Evolutionary conservation across 2,888 invertebrate species (phyloP), one percentile per base, ranked within the genome.

Genomic region (Perdita meconis): DNA sequence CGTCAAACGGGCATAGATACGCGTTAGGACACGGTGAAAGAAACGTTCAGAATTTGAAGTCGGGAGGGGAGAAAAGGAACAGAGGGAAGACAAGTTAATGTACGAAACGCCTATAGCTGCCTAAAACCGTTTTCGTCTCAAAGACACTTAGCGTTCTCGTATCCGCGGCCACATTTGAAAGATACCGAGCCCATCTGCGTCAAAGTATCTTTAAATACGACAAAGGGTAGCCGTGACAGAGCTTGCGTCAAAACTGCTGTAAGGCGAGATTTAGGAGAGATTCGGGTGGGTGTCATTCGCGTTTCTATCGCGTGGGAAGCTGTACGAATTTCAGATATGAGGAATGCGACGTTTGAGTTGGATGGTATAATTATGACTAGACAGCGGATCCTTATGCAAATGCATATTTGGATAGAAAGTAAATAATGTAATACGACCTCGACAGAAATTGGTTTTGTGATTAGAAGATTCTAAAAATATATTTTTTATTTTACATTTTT

Each of bases 181-280:
- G 78, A 64, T 63, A 72, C 55, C 42, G n/a, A 30, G 47, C 42
- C n/a, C 64, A 53, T 34, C 38, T 60, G 71, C 56, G 71, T 78
- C 63, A 61, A 56, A 42, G 78, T 67, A 34, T 78, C 78, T 78
- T 79, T 78, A 78, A 67, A 78, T 78, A 78, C 65, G 26, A 65
- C 71, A 6, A 42, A 57, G 34, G 12, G 57, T 24, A 57, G n/a
- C 38, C 30, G 36, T 53, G 10, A 16, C 40, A 44, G 30, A 12
- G 34, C 19, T 47, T 64, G 47, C 53, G 53, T 59, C 59, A 47
- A 65, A 74, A 53, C 55, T 8, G 64, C 24, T 30, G 44, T 64
- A 65, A 74, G 50, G 53, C 44, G 40, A 36, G 22, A 34, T 34
- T 34, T 53, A 57, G 44, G 38, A 24, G 8, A n/a, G n/a, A n/a